Percentiles rank a stretch among this genome's conserved stretches.
Evolutionary conservation across 92 coral and sea anemone genomes (phyloP).

Genomic region (Meandrina meandrites): DNA sequence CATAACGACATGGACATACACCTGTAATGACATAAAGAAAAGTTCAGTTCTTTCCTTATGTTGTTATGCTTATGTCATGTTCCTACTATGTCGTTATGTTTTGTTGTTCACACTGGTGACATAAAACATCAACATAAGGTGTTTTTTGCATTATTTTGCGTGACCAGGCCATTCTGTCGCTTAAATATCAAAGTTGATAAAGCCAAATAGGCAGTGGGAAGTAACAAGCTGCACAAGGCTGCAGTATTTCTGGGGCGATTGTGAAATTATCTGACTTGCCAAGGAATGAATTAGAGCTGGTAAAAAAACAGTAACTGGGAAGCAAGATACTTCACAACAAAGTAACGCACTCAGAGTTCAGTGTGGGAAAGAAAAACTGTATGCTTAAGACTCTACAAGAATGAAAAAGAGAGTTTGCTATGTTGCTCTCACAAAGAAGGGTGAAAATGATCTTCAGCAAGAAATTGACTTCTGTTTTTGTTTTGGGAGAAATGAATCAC

Average conservation of each 20-base stretch:
- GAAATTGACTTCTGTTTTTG: conserved; percentile 30
- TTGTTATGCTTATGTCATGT: too few species aligned
- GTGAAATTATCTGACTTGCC: neutral
- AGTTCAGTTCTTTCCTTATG: too few species aligned
- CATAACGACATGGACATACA: too few species aligned
- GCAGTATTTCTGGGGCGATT: conserved; percentile 47
- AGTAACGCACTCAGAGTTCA: conserved; percentile 46
- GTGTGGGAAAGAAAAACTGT: conserved; percentile 46
- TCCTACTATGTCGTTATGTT: too few species aligned
- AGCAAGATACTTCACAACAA: conserved; percentile 18
- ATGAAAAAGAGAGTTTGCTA: conserved; percentile 53
- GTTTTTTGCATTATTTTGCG: too few species aligned
- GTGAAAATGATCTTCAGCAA: conserved; percentile 29
- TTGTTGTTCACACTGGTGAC: too few species aligned
- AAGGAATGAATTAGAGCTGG: neutral
- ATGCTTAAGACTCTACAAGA: conserved; percentile 38
- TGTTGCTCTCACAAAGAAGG: conserved; percentile 37
- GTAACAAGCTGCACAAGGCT: conserved; percentile 28
- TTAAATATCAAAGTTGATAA: conserved; percentile 24
- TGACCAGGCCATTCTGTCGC: neutral
- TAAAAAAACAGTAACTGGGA: conserved; percentile 21
- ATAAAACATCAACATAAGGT: too few species aligned
- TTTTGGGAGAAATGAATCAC: conserved; percentile 22
- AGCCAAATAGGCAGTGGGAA: conserved; percentile 51
- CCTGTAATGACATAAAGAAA: too few species aligned